Evolutionary conservation across 2,113 vertebrate genomes (phyloP), one percentile per base, ranked within the genome.

Genomic region (Eubucco bourcierii): DNA sequence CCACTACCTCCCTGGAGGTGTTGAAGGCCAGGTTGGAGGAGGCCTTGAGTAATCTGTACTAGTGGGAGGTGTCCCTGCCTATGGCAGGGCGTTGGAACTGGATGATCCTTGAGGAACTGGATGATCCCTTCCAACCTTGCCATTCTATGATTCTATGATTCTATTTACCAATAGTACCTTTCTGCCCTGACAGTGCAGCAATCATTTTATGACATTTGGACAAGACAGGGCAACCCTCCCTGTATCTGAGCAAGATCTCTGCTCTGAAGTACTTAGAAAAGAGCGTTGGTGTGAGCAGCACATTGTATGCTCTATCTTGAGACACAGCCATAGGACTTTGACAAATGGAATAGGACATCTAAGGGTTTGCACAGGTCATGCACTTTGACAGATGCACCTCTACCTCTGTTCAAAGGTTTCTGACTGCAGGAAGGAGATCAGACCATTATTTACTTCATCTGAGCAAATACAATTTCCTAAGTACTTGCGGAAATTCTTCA

Each of bases 281-380:
- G 13, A 53, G 15, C 53, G 9, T 63, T 66, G 18, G 12, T 59
- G 37, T 72, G 56, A 77, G 21, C 64, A 80, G 13, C 7, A 5
- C 12, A 27, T 19, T n/a, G 3, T 28, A 7, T 7, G 1, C 41
- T 41, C 31, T 12, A n/a, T 2, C 1, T 1, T 4, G 2, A 15
- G 3, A 41, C 74, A 21, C 37, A 80, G 18, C 21, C 5, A 13
- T 4, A 13, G 12, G 56, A 80, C 74, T 41, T 41, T 31, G 34
- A 47, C 25, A 88, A 64, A 67, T 52, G 0, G 6, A 72, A 25
- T 31, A 47, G 6, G 23, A 37, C 8, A 33, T 18, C 17, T n/a
- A 31, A 8, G 18, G 15, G 6, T 4, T 50, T 81, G 21, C 61
- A 44, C n/a, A 44, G 21, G 31, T 59, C 21, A 47, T 18, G 33